Percentiles rank a stretch among this genome's conserved stretches.
Evolutionary conservation across 2,113 vertebrate species (phyloP).

Genomic region (Entelurus aequoreus): DNA sequence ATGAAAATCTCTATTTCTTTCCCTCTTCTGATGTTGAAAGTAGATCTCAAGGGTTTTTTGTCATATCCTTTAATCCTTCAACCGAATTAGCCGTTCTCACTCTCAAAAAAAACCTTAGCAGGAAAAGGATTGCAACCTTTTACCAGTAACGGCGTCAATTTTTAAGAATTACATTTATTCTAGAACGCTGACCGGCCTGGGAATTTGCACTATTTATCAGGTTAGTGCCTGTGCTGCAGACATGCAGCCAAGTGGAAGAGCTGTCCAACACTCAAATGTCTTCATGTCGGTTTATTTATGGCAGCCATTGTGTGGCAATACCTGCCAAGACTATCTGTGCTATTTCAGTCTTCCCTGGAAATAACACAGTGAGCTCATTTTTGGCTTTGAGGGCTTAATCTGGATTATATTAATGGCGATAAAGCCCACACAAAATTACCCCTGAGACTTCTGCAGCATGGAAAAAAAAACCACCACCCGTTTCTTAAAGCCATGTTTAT

Average conservation of each 20-base stretch:
- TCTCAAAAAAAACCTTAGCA: slow-evolving; percentile 13
- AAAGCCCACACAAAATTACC: slow-evolving; percentile 8
- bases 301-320: slow-evolving; percentile 37
- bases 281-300: slow-evolving; percentile 48
- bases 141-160: background rate
- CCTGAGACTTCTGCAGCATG: slow-evolving; percentile 3
- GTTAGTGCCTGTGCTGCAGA: slow-evolving; percentile 41
- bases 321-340: slow-evolving; percentile 48
- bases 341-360: slow-evolving; percentile 49
- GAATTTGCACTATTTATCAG: slow-evolving; percentile 20
- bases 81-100: background rate
- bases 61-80: slow-evolving; percentile 12
- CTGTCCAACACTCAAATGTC: slow-evolving; percentile 38
- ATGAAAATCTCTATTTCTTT: background rate
- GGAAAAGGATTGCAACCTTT: slow-evolving; percentile 2
- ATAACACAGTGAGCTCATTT: slow-evolving; percentile 43
- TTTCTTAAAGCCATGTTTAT: too few relatives aligned
- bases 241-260: slow-evolving; percentile 34
- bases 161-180: slow-evolving; percentile 4
- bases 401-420: slow-evolving; percentile 46
- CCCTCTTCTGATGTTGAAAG: background rate
- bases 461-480: background rate
- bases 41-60: slow-evolving; percentile 4
- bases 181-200: slow-evolving; percentile 14
- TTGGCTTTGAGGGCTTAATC: slow-evolving; percentile 39